A percentile compares a stretch with the other conserved stretches of the same genome.
These are phyloP conservation scores for Protophormia terraenovae DNA, from an alignment of 2,888 invertebrate species.

Conservation along the genomic window DNA sequence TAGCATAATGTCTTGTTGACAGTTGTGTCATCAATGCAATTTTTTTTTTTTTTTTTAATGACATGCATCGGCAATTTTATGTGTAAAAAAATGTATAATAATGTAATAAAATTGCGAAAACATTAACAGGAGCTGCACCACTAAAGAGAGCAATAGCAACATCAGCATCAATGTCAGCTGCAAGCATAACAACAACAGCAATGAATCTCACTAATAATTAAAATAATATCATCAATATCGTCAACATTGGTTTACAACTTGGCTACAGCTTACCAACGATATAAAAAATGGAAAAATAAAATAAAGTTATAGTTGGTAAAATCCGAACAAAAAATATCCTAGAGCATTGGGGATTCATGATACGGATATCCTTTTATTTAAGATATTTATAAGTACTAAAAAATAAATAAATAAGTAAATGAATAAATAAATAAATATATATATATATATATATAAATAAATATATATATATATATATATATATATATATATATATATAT, in stretches of 20 bases:
- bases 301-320: neutral
- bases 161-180: neutral
- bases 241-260: conserved; percentile 20
- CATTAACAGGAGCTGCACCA: conserved; percentile 67
- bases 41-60: conserved; percentile 6
- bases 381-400: no score
- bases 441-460: no score
- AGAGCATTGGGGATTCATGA: no score
- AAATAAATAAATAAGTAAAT: no score
- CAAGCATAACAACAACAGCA: neutral
- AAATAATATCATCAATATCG: conserved; percentile 60
- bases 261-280: conserved; percentile 38
- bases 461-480: no score
- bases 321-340: no score
- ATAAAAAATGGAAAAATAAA: neutral
- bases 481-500: no score
- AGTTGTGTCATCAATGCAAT: conserved; percentile 54
- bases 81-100: neutral
- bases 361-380: no score
- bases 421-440: no score
- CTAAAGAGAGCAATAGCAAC: no score
- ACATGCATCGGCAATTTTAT: neutral
- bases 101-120: no score
- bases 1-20: conserved; percentile 47
- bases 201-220: conserved; percentile 44